Evolutionary conservation across 1,140 invertebrate genomes (phyloP).

Genomic region (Reticulitermes speratus): DNA sequence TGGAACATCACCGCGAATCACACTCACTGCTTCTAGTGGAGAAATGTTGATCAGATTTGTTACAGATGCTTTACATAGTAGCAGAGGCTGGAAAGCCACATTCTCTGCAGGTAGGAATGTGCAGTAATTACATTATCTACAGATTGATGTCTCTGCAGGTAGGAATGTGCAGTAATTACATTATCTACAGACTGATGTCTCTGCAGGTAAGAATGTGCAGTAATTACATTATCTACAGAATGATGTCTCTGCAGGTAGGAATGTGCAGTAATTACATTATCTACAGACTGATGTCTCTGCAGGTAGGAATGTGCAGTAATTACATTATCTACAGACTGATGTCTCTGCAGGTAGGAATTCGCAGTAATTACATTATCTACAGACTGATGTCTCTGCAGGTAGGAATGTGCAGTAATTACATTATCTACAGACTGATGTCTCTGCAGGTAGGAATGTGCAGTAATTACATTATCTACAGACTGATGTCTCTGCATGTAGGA

Average conservation of each 20-base stretch:
- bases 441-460: conserved; percentile 60
- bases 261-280: background rate
- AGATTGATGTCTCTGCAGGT: conserved; percentile 71
- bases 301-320: conserved; percentile 52
- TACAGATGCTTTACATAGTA: conserved; percentile 83
- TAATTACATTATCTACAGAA: too few species aligned
- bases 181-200: conserved; percentile 50
- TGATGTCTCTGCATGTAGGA: conserved; percentile 60
- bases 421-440: too few species aligned
- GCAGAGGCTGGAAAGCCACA: conserved; percentile 82
- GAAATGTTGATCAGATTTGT: conserved; percentile 87
- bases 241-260: conserved; percentile 72
- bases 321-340: too few species aligned
- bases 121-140: too few species aligned
- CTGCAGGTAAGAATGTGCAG: conserved; percentile 64
- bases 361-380: too few species aligned
- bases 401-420: conserved; percentile 31
- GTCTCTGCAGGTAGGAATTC: conserved; percentile 60
- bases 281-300: conserved; percentile 47
- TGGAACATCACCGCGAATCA: conserved; percentile 76
- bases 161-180: conserved; percentile 32
- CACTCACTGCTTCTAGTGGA: conserved; percentile 87
- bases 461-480: too few species aligned
- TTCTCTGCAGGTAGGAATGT: conserved; percentile 77
- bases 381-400: conserved; percentile 59